Evolutionary conservation across 2,113 vertebrate species (phyloP), one percentile per base, ranked within the genome.

Genomic region (Oreochromis tanganicae): DNA sequence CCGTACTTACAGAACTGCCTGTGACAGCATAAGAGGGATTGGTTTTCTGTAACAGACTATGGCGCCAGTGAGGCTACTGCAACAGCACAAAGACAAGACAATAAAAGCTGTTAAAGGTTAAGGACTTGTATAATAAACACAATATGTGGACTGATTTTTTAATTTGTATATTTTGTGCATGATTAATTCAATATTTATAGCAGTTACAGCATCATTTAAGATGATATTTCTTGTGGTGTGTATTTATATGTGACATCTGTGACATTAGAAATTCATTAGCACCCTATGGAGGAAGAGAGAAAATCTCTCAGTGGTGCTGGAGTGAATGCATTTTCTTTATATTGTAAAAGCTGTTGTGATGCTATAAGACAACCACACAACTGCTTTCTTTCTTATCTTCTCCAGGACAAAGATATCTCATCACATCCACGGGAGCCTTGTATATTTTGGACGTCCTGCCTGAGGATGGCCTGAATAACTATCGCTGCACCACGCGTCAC

Each of bases 381-480:
- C 78, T 56, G 59, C 36, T 56, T 36, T 46, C 52, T 84, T 68
- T 87, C 38, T 88, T 6, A 4, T 87, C n/a, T 85, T 21, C 85
- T 84, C 9, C 85, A 99, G 98, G 99, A 98, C 98, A 98, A 97
- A 98, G 99, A 98, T 98, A 98, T 98, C 97, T 98, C 97, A 98
- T 99, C 96, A 98, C 98, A 96, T 98, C 98, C 97, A 98, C 97
- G 85, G 99, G 99, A 98, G 98, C 98, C 97, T 98, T 99, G 98
- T 99, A 99, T 96, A 99, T 99, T 97, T 96, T 98, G 97, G 99
- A 99, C 87, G 98, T 99, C 96, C 98, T 99, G 97, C 99, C 98
- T 85, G 99, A 99, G 94, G 99, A 99, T 71, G 99, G 98, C 78
- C 95, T 99, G 96, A 99, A 99, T 95, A 99, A 99, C 96, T 99